A percentile compares a stretch with the other conserved stretches of the same genome.
These are phyloP conservation scores for Thamnophis elegans DNA, from an alignment of 2,797 vertebrate species.

Conservation along the genomic window DNA sequence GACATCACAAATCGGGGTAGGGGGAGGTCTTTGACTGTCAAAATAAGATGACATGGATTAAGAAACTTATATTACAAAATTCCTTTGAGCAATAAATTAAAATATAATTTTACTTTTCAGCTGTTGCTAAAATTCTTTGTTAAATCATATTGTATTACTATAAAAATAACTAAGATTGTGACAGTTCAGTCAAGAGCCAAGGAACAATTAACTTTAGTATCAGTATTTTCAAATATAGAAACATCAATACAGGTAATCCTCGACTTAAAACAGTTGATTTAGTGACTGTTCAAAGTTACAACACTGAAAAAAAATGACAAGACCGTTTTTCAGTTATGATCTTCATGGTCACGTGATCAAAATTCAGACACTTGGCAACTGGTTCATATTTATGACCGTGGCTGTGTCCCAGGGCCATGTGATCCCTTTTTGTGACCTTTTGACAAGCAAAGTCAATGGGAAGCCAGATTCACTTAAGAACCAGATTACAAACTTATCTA, in stretches of 20 bases:
- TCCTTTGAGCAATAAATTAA: constrained; percentile 22
- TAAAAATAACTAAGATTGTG: background rate
- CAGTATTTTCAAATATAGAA: background rate
- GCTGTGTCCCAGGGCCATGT: background rate
- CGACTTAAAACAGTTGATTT: background rate
- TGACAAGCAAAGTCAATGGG: background rate
- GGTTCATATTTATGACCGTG: background rate
- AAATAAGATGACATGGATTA: constrained; percentile 25
- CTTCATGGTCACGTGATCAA: background rate
- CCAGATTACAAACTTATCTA: background rate
- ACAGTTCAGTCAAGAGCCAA: background rate
- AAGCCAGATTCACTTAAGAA: background rate
- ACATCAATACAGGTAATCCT: background rate
- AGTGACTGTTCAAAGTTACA: background rate
- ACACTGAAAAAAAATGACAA: background rate
- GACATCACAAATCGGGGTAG: constrained; percentile 91
- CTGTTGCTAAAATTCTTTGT: background rate
- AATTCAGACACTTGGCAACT: background rate
- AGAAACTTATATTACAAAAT: constrained; percentile 11
- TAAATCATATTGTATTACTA: background rate
- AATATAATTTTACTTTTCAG: background rate
- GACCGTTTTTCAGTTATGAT: background rate
- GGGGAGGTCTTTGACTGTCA: constrained; percentile 93
- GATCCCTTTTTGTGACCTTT: background rate
- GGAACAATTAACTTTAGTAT: background rate